Evolutionary conservation across 2,113 vertebrate genomes (phyloP).

Genomic region (Dissostichus mawsoni): DNA sequence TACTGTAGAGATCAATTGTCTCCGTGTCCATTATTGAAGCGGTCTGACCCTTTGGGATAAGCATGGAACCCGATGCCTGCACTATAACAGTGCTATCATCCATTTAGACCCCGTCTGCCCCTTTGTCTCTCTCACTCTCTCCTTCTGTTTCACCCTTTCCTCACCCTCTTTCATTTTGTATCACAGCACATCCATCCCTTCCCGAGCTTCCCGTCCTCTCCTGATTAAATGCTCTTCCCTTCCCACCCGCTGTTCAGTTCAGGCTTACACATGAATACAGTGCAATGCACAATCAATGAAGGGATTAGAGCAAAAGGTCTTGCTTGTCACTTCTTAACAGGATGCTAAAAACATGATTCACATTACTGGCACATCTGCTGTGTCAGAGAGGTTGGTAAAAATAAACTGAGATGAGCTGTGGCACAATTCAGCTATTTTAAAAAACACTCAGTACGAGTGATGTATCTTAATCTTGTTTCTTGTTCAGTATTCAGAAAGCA

Average conservation of each 20-base stretch:
- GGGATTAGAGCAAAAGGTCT: conserved; percentile 23
- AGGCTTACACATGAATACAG: conserved; percentile 9
- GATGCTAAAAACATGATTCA: conserved; percentile 32
- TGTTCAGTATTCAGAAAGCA: conserved; percentile 8
- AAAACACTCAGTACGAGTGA: not conserved
- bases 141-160: conserved; percentile 33
- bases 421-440: conserved; percentile 29
- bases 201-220: not conserved
- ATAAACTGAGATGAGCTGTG: conserved; percentile 23
- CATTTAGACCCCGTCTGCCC: conserved; percentile 54
- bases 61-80: conserved; percentile 54
- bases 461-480: not conserved
- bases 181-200: conserved; percentile 28
- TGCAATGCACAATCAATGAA: conserved; percentile 4
- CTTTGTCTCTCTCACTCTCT: conserved; percentile 35
- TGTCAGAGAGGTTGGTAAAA: conserved; percentile 44
- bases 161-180: conserved; percentile 33
- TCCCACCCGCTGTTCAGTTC: conserved; percentile 3
- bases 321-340: conserved; percentile 21
- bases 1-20: conserved; percentile 60
- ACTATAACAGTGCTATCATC: conserved; percentile 35
- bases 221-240: conserved; percentile 26
- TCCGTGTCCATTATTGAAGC: conserved; percentile 66
- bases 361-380: conserved; percentile 43
- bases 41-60: conserved; percentile 62